Percentiles rank a stretch among this genome's conserved stretches.
Conservation (phyloP, 2,797 vertebrate genomes). For the Ciconia nigra region DNA sequence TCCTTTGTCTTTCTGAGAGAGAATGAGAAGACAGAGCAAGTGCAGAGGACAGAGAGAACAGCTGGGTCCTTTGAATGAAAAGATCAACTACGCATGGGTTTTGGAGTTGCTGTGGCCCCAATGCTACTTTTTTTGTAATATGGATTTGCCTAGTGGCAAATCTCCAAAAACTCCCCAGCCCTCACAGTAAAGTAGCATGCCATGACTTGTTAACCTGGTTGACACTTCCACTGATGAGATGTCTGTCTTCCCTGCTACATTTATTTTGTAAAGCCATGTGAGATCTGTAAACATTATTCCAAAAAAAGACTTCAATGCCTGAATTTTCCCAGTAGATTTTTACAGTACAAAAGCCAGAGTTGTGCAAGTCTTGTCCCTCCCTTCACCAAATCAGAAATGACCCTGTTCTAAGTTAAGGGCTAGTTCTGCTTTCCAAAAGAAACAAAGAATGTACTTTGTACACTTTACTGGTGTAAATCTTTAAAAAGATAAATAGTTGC, state of each 20-base stretch:
- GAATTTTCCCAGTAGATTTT: neutral
- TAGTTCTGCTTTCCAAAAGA: neutral
- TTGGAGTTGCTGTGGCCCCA: neutral
- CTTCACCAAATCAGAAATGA: neutral
- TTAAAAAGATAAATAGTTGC: neutral
- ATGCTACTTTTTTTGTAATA: neutral
- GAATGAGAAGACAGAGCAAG: neutral
- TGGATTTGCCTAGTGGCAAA: neutral
- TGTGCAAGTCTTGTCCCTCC: neutral
- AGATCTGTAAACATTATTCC: neutral
- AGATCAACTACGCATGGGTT: fast-evolving
- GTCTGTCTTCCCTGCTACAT: neutral
- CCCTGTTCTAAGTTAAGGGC: neutral
- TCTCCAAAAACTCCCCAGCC: neutral
- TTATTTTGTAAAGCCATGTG: neutral
- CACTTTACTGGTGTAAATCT: neutral
- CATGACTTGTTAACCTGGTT: neutral
- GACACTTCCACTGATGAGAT: neutral
- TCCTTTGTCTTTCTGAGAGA: neutral
- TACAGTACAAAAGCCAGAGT: neutral
- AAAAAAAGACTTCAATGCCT: neutral
- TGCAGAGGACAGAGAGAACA: neutral
- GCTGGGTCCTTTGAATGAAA: neutral
- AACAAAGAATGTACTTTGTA: neutral
- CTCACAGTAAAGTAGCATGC: neutral